A percentile compares a stretch with the other conserved stretches of the same genome.
phyloP scores from a whole-genome alignment of 2,888 invertebrate genomes.

The Apamea crenata region DNA sequence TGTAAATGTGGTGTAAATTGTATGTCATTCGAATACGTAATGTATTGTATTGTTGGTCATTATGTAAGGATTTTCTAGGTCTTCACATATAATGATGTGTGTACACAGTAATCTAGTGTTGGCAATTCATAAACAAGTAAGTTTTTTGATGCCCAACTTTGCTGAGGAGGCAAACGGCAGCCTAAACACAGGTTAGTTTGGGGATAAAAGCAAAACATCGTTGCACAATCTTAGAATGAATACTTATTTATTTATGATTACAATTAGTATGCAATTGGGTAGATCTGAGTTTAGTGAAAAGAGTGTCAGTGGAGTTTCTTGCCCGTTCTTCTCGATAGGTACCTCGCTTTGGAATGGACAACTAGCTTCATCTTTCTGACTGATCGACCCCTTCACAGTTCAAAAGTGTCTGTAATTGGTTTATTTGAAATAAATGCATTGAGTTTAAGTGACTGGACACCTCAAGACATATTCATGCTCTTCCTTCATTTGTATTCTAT shows the following conservation, averaged over 20 bases:
- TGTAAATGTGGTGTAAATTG: slow-evolving; percentile 35
- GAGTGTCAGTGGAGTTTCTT: too few relatives aligned
- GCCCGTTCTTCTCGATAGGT: too few relatives aligned
- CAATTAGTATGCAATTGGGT: background rate
- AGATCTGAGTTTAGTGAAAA: background rate
- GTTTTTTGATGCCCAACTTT: background rate
- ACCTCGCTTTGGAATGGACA: too few relatives aligned
- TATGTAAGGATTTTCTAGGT: slow-evolving; percentile 5
- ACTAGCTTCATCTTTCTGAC: too few relatives aligned
- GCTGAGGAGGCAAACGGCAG: background rate
- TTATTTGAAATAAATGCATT: too few relatives aligned
- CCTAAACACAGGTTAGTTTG: background rate
- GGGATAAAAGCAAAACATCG: background rate
- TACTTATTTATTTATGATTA: background rate
- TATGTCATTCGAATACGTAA: slow-evolving; percentile 16
- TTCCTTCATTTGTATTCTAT: too few relatives aligned
- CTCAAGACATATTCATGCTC: too few relatives aligned
- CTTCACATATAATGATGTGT: background rate
- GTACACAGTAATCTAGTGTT: background rate
- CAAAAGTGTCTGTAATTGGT: too few relatives aligned
- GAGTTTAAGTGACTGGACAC: too few relatives aligned
- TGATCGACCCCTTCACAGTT: too few relatives aligned
- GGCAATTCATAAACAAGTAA: background rate
- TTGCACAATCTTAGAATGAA: background rate
- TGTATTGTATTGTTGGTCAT: background rate